Evolutionary conservation across 1,140 invertebrate species (phyloP).

Genomic region (Meteorus sp.): DNA sequence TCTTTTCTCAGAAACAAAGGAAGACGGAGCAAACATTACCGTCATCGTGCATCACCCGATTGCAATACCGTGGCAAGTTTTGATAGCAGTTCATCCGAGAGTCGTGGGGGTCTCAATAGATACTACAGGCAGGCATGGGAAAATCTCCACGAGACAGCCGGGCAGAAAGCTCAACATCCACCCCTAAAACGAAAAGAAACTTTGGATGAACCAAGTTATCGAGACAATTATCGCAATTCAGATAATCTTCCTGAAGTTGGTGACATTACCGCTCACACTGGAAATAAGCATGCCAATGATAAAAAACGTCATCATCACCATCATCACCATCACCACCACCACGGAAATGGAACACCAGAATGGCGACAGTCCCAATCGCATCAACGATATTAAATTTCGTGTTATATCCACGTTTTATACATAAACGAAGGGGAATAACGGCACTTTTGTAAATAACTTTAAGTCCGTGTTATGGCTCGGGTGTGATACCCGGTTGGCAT

Average conservation of each 20-base stretch:
- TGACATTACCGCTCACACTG: constrained; percentile 43
- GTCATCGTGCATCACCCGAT: constrained; percentile 82
- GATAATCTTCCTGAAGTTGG: neutral
- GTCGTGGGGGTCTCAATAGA: constrained; percentile 77
- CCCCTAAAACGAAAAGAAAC: constrained; percentile 70
- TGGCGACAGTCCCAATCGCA: constrained; percentile 54
- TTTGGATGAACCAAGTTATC: constrained; percentile 66
- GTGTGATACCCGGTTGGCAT: constrained; percentile 45
- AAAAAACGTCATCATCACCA: constrained; percentile 82
- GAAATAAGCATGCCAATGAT: constrained; percentile 58
- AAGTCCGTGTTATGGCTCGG: constrained; percentile 20
- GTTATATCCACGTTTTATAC: neutral
- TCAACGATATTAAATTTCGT: constrained; percentile 48
- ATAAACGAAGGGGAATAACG: neutral
- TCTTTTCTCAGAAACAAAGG: constrained; percentile 65
- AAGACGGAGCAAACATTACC: constrained; percentile 77
- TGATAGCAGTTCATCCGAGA: constrained; percentile 82
- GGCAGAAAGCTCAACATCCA: constrained; percentile 64
- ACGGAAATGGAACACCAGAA: constrained; percentile 49
- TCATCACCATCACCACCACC: constrained; percentile 75
- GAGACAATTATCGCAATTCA: constrained; percentile 55
- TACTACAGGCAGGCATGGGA: constrained; percentile 91
- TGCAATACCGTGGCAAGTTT: constrained; percentile 87
- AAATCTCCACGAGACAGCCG: constrained; percentile 81
- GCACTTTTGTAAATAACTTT: constrained; percentile 26